Conservation (phyloP, 2,888 invertebrate species). For the Erpobdella octoculata region DNA sequence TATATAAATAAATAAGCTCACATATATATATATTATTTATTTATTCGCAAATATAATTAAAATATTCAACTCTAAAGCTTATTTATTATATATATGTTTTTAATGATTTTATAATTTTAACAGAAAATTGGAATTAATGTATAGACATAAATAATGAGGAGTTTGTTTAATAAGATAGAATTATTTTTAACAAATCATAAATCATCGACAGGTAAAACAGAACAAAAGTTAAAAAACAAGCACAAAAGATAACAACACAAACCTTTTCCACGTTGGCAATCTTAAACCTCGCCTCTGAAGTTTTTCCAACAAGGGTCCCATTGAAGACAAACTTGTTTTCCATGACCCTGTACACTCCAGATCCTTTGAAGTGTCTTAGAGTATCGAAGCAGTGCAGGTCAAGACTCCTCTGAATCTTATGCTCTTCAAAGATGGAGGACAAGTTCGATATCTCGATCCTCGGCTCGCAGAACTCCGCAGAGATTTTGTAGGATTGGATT, state of each 20-base stretch:
- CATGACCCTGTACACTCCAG: conserved; percentile 51
- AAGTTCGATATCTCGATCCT: conserved; percentile 48
- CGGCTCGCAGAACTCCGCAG: conserved; percentile 51
- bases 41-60: too few relatives aligned
- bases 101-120: too few relatives aligned
- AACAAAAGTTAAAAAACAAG: neutral
- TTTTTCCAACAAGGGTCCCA: conserved; percentile 51
- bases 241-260: neutral
- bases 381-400: neutral
- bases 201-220: too few relatives aligned
- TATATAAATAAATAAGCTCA: too few relatives aligned
- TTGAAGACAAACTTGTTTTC: conserved; percentile 52
- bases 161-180: too few relatives aligned
- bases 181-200: too few relatives aligned
- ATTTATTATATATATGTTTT: too few relatives aligned
- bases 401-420: conserved; percentile 33
- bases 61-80: too few relatives aligned
- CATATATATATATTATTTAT: too few relatives aligned
- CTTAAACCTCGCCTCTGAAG: conserved; percentile 50
- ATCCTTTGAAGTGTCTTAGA: conserved; percentile 39
- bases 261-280: conserved; percentile 50
- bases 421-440: conserved; percentile 52
- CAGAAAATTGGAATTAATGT: too few relatives aligned
- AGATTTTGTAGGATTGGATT: conserved; percentile 48
- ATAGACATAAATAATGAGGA: too few relatives aligned